Evolutionary conservation across 2,888 invertebrate genomes (phyloP).

Genomic region (Strigamia maritima): DNA sequence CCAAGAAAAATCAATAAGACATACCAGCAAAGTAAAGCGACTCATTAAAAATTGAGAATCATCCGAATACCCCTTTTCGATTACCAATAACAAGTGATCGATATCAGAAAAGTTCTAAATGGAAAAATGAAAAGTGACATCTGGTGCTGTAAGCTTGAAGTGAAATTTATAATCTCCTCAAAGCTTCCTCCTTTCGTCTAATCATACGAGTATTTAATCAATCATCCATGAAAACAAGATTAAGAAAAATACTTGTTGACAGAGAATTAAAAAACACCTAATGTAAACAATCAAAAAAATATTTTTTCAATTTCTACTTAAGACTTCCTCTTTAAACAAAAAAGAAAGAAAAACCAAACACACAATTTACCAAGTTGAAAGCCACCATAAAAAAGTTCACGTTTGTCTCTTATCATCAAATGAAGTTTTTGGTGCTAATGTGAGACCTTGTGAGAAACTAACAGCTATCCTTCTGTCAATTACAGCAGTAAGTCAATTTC

Average conservation of each 20-base stretch:
- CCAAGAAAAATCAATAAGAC: neutral
- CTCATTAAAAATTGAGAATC: conserved; percentile 16
- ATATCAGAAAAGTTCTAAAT: neutral
- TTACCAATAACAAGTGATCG: conserved; percentile 22
- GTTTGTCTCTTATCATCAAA: conserved; percentile 29
- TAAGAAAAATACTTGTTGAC: conserved; percentile 15
- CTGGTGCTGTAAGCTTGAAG: conserved; percentile 11
- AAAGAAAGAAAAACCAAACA: neutral
- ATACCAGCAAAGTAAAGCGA: neutral
- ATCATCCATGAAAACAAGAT: neutral
- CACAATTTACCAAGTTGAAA: neutral
- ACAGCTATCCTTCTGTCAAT: conserved; percentile 34
- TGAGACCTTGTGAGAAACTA: neutral
- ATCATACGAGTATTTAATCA: conserved; percentile 3
- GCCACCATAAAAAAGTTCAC: neutral
- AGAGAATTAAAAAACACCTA: too few relatives aligned
- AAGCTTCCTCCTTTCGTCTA: neutral
- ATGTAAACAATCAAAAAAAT: too few relatives aligned
- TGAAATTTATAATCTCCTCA: conserved; percentile 22
- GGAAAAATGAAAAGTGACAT: conserved; percentile 28
- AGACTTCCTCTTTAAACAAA: neutral
- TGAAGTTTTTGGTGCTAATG: conserved; percentile 20
- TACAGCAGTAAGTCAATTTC: conserved; percentile 26
- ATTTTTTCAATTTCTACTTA: too few relatives aligned
- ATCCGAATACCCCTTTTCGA: neutral